phyloP scores from a whole-genome alignment of 2,113 vertebrate genomes.

The Cyrtonyx montezumae region DNA sequence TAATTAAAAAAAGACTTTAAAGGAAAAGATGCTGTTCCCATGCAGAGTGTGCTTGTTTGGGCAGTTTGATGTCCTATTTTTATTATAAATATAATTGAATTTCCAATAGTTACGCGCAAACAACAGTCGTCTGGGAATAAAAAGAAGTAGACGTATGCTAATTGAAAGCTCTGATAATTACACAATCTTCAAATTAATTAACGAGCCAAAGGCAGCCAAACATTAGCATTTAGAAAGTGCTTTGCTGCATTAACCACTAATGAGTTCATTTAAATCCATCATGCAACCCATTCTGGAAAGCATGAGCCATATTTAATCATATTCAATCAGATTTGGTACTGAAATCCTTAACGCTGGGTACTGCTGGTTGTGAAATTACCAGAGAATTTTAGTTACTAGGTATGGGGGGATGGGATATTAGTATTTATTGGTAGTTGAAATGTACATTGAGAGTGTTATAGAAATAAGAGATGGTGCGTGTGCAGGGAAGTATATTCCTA shows the following conservation, averaged over 20 bases:
- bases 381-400: constrained; percentile 76
- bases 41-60: constrained; percentile 30
- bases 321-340: constrained; percentile 81
- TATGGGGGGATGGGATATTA: neutral
- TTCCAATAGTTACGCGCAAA: constrained; percentile 68
- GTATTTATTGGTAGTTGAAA: constrained; percentile 32
- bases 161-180: constrained; percentile 80
- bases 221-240: constrained; percentile 83
- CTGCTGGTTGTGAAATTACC: constrained; percentile 80
- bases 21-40: neutral
- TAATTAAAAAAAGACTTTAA: constrained; percentile 1
- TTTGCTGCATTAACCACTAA: constrained; percentile 81
- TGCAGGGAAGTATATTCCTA: neutral
- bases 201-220: constrained; percentile 83
- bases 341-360: constrained; percentile 74
- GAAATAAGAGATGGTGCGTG: neutral
- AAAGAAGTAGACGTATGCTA: constrained; percentile 75
- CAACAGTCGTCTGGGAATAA: constrained; percentile 72
- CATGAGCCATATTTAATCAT: constrained; percentile 80
- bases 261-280: constrained; percentile 84
- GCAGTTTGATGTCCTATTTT: constrained; percentile 56
- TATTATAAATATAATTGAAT: constrained; percentile 75
- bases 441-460: neutral
- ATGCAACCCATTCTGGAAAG: constrained; percentile 72
- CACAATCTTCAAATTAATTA: constrained; percentile 86